Evolutionary conservation across 2,797 vertebrate species (phyloP), one percentile per base, ranked within the genome.

Genomic region (Cirrhinus molitorella): DNA sequence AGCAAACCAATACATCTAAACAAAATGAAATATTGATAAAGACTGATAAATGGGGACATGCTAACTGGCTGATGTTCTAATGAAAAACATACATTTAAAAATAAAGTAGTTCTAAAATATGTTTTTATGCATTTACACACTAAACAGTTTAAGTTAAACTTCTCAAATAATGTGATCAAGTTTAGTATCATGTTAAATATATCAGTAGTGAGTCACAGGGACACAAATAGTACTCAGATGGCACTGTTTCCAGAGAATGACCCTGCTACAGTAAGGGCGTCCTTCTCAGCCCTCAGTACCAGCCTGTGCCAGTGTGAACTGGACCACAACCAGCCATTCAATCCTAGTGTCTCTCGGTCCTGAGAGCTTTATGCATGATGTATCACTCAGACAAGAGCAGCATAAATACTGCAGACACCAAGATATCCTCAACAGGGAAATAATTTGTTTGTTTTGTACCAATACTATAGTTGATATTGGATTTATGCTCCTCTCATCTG

Each of bases 331-430:
- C 57, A 63, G 57, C 40, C 57, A 47, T 47, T 77, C 57, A 28
- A 21, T 61, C 51, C 31, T 23, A 74, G 31, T 74, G 72, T 74
- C 49, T 31, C 57, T 47, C 71, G 12, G 40, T 77, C 74, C 25
- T 77, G 57, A 77, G 57, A 77, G 40, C 74, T 31, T 61, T 63
- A 63, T 77, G 74, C 40, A 77, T 47, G 57, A 28, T 61, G 17
- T 2, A 13, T 45, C 23, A 13, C 57, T 61, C 23, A 77, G 21
- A 77, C 74, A 77, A 63, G 40, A 47, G n/a, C 28, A 21, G 57
- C 17, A 77, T 47, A 77, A 47, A 77, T 77, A 31, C 23, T 47
- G 57, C 40, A 77, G 23, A 9, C 37, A 43, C 73, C 19, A 53
- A 40, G 13, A 75, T 19, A 61, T 45, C 55, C 37, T 76, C 37